Conservation (phyloP, 2,797 vertebrate species). For the Acipenser ruthenus region DNA sequence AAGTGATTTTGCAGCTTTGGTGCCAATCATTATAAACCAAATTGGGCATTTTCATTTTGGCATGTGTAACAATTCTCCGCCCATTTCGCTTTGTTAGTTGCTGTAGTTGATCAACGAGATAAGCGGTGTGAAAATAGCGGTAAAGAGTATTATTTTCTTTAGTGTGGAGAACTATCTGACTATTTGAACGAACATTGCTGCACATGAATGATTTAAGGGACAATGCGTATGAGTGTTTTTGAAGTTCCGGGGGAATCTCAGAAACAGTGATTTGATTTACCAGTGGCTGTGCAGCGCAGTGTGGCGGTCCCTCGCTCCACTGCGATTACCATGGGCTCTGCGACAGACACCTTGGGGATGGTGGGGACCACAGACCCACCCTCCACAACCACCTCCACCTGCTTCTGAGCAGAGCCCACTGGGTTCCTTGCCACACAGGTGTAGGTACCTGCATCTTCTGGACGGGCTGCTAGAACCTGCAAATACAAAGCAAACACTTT, state of each 20-base stretch:
- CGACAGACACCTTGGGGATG: slow-evolving; percentile 55
- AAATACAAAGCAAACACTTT: neutral
- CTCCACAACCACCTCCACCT: slow-evolving; percentile 65
- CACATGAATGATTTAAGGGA: neutral
- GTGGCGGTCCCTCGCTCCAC: slow-evolving; percentile 69
- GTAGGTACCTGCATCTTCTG: slow-evolving; percentile 70
- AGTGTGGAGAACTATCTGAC: too few species aligned
- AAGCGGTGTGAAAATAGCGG: too few species aligned
- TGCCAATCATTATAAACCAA: too few species aligned
- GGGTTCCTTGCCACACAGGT: slow-evolving; percentile 72
- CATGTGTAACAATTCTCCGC: too few species aligned
- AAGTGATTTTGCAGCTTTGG: too few species aligned
- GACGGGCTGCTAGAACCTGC: slow-evolving; percentile 62
- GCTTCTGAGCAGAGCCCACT: slow-evolving; percentile 64
- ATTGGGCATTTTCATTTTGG: too few species aligned
- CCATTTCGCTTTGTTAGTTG: too few species aligned
- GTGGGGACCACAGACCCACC: slow-evolving; percentile 24
- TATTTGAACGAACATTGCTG: too few species aligned
- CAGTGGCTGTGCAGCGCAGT: slow-evolving; percentile 70
- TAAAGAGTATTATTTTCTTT: too few species aligned
- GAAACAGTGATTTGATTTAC: slow-evolving; percentile 37
- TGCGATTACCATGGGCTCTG: slow-evolving; percentile 45
- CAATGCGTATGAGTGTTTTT: neutral
- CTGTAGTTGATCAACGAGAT: too few species aligned
- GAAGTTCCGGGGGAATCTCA: neutral